Evolutionary conservation across 1,140 invertebrate genomes (phyloP).

Genomic region (Cardiocondyla obscurior): DNA sequence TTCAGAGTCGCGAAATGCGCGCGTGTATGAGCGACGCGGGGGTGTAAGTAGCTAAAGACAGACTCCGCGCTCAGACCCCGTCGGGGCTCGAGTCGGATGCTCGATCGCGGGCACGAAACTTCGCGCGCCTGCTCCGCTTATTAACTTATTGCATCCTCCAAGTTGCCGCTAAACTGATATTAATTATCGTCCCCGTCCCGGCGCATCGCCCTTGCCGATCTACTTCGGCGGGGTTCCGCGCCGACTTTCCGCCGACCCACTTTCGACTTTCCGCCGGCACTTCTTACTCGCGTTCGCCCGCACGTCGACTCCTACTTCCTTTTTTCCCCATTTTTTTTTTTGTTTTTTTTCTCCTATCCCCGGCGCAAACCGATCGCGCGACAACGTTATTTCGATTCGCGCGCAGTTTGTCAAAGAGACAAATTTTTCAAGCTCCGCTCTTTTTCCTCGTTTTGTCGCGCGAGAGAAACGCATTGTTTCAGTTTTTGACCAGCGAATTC

Average conservation of each 20-base stretch:
- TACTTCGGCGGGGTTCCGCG: background rate
- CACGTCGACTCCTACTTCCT: background rate
- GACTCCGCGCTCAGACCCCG: constrained; percentile 1
- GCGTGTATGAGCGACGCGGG: background rate
- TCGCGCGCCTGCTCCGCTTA: constrained; percentile 56
- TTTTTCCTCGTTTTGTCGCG: background rate
- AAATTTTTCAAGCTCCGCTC: background rate
- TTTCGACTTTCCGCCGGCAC: constrained; percentile 8
- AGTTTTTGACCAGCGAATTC: background rate
- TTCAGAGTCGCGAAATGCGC: constrained; percentile 2
- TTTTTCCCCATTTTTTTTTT: too few relatives aligned
- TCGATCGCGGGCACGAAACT: constrained; percentile 59
- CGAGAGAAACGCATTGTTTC: background rate
- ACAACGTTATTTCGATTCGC: constrained; percentile 5
- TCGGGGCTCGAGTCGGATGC: constrained; percentile 24
- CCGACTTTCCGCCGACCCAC: constrained; percentile 15
- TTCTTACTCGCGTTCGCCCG: background rate
- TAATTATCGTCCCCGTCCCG: constrained; percentile 63
- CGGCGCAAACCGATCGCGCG: background rate
- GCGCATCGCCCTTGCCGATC: constrained; percentile 37
- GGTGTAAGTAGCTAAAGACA: constrained; percentile 31
- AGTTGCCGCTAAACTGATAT: constrained; percentile 72
- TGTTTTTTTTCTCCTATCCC: too few relatives aligned
- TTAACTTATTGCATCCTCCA: constrained; percentile 72
- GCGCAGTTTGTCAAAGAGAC: background rate